Conservation (phyloP, 2,797 vertebrate genomes). For the Enteromius trimaculatus region DNA sequence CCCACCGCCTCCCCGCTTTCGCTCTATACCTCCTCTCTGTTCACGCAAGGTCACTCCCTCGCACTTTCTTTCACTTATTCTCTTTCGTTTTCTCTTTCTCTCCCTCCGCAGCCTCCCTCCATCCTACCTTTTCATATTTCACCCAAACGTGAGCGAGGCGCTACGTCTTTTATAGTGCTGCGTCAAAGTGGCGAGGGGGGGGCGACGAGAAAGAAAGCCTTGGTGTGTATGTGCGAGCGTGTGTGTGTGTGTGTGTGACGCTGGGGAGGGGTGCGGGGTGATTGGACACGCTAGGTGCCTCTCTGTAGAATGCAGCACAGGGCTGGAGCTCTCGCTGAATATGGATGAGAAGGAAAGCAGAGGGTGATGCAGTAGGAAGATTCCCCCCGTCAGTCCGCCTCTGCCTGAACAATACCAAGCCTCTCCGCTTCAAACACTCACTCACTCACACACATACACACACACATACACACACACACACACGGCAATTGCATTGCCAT, state of each 20-base stretch:
- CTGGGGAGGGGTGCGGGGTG: conserved; percentile 66
- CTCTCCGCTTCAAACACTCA: conserved; percentile 48
- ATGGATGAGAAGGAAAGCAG: conserved; percentile 86
- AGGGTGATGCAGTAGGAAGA: conserved; percentile 72
- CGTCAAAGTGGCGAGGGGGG: conserved; percentile 79
- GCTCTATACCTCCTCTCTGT: conserved; percentile 43
- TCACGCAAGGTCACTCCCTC: conserved; percentile 62
- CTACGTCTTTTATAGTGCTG: conserved; percentile 83
- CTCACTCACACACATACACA: conserved; percentile 61
- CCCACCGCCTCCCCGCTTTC: conserved; percentile 49
- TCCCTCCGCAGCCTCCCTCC: conserved; percentile 57
- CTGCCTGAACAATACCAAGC: conserved; percentile 63
- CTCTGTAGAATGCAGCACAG: conserved; percentile 81
- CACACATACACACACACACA: conserved; percentile 66
- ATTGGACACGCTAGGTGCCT: conserved; percentile 78
- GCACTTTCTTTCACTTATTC: conserved; percentile 52
- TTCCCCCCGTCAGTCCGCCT: conserved; percentile 61
- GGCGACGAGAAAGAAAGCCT: conserved; percentile 58
- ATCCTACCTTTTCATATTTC: conserved; percentile 60
- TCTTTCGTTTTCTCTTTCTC: conserved; percentile 40
- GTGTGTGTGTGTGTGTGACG: conserved; percentile 50
- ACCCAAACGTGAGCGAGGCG: conserved; percentile 73
- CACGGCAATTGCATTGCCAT: conserved; percentile 62
- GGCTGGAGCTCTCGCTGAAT: conserved; percentile 85
- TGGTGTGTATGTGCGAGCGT: conserved; percentile 40